Base-by-base conservation (phyloP, 2,797 vertebrate species). In the Gephyroberyx darwinii region DNA sequence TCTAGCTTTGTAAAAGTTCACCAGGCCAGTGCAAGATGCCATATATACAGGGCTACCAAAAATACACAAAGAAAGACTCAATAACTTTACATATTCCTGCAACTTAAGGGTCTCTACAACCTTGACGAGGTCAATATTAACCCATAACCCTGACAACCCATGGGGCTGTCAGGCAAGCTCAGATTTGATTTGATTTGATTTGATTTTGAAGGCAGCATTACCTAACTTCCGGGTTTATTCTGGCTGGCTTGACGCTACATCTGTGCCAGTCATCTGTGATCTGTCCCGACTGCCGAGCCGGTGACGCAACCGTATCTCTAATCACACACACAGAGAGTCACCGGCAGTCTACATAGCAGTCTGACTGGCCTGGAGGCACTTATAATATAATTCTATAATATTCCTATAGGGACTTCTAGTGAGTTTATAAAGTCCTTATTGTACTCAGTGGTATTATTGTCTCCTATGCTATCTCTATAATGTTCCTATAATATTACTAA, bases 231-330 rank as follows among this genome's bases (percentile, higher is more conserved):
- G 26, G 35, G 22, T 48, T 20, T 17, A 14, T 41, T 66, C 0
- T 51, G 1, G 51, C 2, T 2, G 0, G 0, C 69, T 88, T 90
- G 50, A 70, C 56, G 65, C 39, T 81, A 68, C 80, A 88, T 89
- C 86, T 88, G 84, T 76, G 65, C 54, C 81, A 75, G 83, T 89
- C 75, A 82, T 87, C 86, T 88, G 62, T 39, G 31, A 52, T 65
- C 33, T 8, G 89, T 88, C 81, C 85, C 47, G 61, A 73, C 84
- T 79, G 60, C 78, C 57, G 41, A 71, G 67, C 19, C 57, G 26
- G 74, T 92, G 90, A 91, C 86, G 89, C 84, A 91, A 88, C 64
- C 39, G 50, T 41, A 70, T 82, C 75, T 65, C 64, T 84, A 62
- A 79, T 74, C 78, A 73, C 78, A 64, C 71, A 35, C 62, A 60